Evolutionary conservation across 2,113 vertebrate genomes (phyloP), one percentile per base, ranked within the genome.

Genomic region (Chaetodon trifascialis): DNA sequence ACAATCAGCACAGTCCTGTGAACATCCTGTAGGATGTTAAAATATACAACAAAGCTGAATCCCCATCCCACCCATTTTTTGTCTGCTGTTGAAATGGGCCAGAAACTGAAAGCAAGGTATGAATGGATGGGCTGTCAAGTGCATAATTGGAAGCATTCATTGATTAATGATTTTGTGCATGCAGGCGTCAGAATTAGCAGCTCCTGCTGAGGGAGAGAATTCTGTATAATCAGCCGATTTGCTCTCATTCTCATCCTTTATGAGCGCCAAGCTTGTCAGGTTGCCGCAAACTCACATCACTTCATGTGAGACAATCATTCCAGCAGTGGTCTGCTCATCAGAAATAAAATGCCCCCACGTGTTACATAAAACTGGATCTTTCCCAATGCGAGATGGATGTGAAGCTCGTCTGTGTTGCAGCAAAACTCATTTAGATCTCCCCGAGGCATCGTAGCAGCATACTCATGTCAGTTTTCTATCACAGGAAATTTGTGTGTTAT

Each of bases 81-180:
- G 47, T 82, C 47, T 59, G 46, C 73, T 59, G 16, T 67, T 86
- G 73, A 81, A 86, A 93, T 80, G 72, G 62, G 49, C 59, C 69
- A 82, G 71, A 88, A 80, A 84, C 40, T 64, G 74, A 85, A 80
- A 82, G 86, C 66, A 79, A 88, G 72, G 85, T 90, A 81, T 90
- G 78, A 92, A 88, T 88, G 80, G 89, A 91, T 87, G 85, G 77
- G 83, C 83, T 87, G 87, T 92, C 87, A 86, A 58, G 65, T 54
- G 65, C 80, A 81, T 92, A 92, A 91, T 88, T 94, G 90, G 80
- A 88, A 82, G 72, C 79, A 14, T 90, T 91, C 90, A 94, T 83
- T 93, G 92, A 94, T 93, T 91, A 92, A 93, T 92, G 91, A 91
- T 92, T 92, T 88, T 82, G 84, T 84, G 82, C 80, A 76, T 17